phyloP scores from a whole-genome alignment of 2,888 invertebrate species.

The Apodemia zela region DNA sequence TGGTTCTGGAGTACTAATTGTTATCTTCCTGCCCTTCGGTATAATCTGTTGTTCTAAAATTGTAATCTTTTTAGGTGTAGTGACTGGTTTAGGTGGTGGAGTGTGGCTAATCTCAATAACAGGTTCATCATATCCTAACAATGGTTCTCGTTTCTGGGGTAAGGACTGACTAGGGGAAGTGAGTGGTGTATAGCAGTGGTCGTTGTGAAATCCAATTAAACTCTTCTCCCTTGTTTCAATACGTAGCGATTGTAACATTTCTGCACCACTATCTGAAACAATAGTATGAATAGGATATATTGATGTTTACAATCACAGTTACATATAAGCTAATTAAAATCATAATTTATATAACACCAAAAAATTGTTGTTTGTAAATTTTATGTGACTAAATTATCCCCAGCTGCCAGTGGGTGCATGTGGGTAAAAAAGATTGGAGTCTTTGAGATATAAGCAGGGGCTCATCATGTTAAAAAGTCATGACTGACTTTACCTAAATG shows the following conservation, averaged over 20 bases:
- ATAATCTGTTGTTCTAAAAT: constrained; percentile 72
- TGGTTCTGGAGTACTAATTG: constrained; percentile 56
- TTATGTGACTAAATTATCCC: too few species aligned
- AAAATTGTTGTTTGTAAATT: too few species aligned
- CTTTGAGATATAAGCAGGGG: too few species aligned
- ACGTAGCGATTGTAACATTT: constrained; percentile 72
- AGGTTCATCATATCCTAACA: constrained; percentile 60
- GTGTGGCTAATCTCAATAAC: constrained; percentile 68
- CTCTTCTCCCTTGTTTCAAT: constrained; percentile 75
- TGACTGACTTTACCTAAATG: too few species aligned
- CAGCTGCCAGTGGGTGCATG: too few species aligned
- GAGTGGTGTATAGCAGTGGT: constrained; percentile 89
- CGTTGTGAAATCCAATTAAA: constrained; percentile 85
- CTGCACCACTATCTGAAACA: constrained; percentile 69
- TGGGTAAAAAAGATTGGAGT: too few species aligned
- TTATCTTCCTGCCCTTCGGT: constrained; percentile 72
- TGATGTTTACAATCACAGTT: too few species aligned
- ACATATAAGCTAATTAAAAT: too few species aligned
- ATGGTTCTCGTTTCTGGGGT: constrained; percentile 55
- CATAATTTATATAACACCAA: too few species aligned
- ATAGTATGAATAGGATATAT: not conserved
- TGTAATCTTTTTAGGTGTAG: constrained; percentile 70
- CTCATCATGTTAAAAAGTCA: too few species aligned
- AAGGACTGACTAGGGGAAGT: constrained; percentile 81
- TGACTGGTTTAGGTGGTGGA: constrained; percentile 64